Conservation (phyloP, 2,113 vertebrate species). For the Clarias gariepinus region DNA sequence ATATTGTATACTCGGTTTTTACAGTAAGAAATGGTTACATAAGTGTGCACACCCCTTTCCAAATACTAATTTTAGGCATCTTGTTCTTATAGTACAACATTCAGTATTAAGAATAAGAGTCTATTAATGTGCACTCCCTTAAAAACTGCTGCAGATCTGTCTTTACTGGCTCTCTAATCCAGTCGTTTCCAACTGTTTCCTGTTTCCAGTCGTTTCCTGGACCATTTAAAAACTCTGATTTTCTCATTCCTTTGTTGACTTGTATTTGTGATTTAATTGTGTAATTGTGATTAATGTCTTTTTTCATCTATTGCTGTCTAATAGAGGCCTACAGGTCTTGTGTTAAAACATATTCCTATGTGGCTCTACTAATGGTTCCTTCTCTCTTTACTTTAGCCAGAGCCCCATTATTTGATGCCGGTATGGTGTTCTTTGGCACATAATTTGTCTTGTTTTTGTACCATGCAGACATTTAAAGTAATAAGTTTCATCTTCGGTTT, state of each 20-base stretch:
- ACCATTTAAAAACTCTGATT: background rate
- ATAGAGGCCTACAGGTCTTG: too few relatives aligned
- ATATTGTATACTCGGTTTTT: background rate
- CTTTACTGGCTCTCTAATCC: background rate
- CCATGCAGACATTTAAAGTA: background rate
- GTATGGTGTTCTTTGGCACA: background rate
- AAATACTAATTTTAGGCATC: too few relatives aligned
- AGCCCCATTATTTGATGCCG: background rate
- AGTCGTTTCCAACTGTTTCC: background rate
- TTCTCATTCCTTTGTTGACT: background rate
- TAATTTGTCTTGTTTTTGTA: background rate
- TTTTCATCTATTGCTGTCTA: too few relatives aligned
- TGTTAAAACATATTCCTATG: too few relatives aligned
- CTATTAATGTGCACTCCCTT: background rate
- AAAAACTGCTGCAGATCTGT: background rate
- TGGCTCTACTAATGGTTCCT: background rate
- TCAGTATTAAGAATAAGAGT: background rate
- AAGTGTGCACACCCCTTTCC: too few relatives aligned
- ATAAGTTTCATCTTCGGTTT: too few relatives aligned
- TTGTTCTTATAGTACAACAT: background rate
- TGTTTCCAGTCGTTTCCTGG: background rate
- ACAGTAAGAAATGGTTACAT: too few relatives aligned
- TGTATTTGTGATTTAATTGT: background rate
- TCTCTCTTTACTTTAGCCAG: background rate
- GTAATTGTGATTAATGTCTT: too few relatives aligned